Base-by-base conservation (phyloP, 2,113 vertebrate species). In the Corythoichthys intestinalis region DNA sequence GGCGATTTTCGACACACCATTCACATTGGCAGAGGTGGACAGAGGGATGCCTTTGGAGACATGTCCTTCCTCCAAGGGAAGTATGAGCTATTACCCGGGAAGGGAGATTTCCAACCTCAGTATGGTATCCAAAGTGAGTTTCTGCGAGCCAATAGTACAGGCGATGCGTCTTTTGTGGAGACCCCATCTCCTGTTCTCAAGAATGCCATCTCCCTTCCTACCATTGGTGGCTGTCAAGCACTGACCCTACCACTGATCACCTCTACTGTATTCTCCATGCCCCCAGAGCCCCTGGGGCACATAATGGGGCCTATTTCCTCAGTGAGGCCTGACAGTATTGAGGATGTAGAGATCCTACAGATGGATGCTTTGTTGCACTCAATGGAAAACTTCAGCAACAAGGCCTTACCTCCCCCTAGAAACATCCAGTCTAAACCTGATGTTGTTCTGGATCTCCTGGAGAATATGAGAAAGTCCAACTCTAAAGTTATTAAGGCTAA, bases 1-100 rank as follows among this genome's bases (percentile, higher is more conserved):
- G 97, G 97, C 57, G 97, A 98, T 87, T 99, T 99, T 74, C 96
- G 97, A 28, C 97, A 99, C 82, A 99, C 97, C 39, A 94, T 98
- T 77, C 97, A 99, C 81, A 99, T 99, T 12, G 97, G 97, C 58
- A 95, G 93, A 75, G 97, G 95, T 1, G 97, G 97, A 15, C 93
- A 95, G 68, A 93, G 94, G 10, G 97, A 99, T 1, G 92, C 96
- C 66, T 99, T 99, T 4, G 97, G 97, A 20, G 97, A 99, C 67
- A 98, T 99, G 87, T 98, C 97, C 28, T 99, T 99, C 86, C 92
- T 99, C 37, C 96, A 99, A 77, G 97, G 97, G 13, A 98, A 96
- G 72, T 99, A 94, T 54, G 96, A 99, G 79, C 93, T 99, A 7
- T 84, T 99, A 60, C 95, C 95, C 0, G 96, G 97, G 46, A 94